These are phyloP conservation scores for Sericinus montela DNA, from an alignment of 2,888 invertebrate species.

Conservation along the genomic window DNA sequence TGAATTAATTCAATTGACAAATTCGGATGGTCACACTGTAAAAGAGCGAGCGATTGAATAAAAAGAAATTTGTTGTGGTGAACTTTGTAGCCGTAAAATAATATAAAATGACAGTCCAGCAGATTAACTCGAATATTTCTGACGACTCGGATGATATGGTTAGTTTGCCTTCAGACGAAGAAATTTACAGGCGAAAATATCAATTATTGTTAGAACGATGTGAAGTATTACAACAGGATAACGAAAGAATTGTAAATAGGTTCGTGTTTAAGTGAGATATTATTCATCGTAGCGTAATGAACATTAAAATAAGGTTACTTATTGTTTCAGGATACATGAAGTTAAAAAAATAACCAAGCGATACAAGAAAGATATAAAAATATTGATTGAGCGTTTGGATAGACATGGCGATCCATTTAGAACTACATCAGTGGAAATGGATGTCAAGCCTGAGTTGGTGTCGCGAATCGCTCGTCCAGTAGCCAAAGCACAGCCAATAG, in stretches of 20 bases:
- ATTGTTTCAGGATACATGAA: constrained; percentile 81
- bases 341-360: constrained; percentile 84
- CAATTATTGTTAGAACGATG: constrained; percentile 86
- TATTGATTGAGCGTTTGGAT: constrained; percentile 83
- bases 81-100: constrained; percentile 71
- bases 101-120: constrained; percentile 79
- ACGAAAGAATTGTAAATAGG: constrained; percentile 85
- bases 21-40: constrained; percentile 4
- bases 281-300: constrained; percentile 23
- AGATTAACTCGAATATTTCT: constrained; percentile 75
- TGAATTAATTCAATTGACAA: too few relatives aligned
- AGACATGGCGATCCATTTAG: constrained; percentile 85
- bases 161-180: constrained; percentile 79
- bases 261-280: constrained; percentile 42
- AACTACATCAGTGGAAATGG: constrained; percentile 79
- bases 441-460: constrained; percentile 56
- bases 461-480: constrained; percentile 39
- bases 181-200: constrained; percentile 86
- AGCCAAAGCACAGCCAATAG: constrained; percentile 41
- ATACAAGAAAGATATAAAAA: constrained; percentile 83
- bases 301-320: constrained; percentile 20
- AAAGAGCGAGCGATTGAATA: constrained; percentile 43
- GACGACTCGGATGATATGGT: constrained; percentile 78
- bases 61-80: constrained; percentile 66
- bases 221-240: constrained; percentile 87